These are phyloP conservation scores for Trogon surrucura DNA, from an alignment of 2,113 vertebrate species.

Conservation along the genomic window DNA sequence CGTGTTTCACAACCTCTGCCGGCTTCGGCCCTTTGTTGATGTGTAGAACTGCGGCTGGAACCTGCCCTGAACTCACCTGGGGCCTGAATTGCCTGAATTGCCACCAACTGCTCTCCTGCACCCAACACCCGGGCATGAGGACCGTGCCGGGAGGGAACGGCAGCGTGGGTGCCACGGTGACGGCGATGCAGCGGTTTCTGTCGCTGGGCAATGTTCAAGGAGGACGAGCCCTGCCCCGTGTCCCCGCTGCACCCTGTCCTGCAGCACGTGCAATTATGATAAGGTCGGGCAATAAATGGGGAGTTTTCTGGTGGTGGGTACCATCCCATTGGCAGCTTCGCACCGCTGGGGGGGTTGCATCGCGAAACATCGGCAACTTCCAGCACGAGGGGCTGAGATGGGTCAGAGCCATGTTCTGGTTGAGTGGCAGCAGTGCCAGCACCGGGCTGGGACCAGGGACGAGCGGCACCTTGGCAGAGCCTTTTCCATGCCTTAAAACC, in stretches of 20 bases:
- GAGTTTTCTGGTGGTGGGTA: neutral
- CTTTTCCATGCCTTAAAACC: neutral
- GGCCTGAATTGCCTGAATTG: neutral
- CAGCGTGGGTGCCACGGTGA: accelerated
- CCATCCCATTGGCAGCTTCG: neutral
- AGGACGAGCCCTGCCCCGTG: neutral
- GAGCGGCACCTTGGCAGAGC: neutral
- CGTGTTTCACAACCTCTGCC: neutral
- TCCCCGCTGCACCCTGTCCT: neutral
- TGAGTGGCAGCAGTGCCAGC: neutral
- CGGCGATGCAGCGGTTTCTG: accelerated
- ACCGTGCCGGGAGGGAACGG: accelerated
- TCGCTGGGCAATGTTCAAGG: neutral
- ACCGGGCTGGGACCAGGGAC: accelerated
- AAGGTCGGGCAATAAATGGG: neutral
- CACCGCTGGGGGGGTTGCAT: neutral
- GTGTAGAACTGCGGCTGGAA: neutral
- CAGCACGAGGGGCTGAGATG: neutral
- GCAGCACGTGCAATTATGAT: neutral
- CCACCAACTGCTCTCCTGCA: accelerated
- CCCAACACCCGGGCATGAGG: accelerated
- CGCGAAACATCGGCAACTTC: neutral
- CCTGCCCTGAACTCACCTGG: neutral
- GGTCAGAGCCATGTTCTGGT: accelerated
- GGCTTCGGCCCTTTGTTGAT: accelerated